Base-by-base conservation (phyloP, 1,140 invertebrate genomes). In the Drosophila mayri region DNA sequence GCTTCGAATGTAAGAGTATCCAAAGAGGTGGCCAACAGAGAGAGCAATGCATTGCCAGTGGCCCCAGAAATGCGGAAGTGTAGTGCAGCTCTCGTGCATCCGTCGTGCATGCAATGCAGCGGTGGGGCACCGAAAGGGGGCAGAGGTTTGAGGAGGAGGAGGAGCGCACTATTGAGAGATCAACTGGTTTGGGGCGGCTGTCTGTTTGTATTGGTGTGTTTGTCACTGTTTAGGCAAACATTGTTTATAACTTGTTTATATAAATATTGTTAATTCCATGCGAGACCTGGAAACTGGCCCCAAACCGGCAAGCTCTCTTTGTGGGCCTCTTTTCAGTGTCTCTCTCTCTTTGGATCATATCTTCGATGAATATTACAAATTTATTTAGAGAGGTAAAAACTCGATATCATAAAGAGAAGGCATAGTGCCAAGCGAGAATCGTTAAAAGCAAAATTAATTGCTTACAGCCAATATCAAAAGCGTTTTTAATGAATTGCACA, bases 191-290 rank as follows among this genome's bases (percentile, higher is more conserved):
- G 44, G 35, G 40, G 35, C 11, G 30, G 55, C 40, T 37, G 47
- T 67, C 46, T 71, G 55, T 73, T 30, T 49, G 73, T 81, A 32
- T 81, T 16, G 12, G 72, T 87, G 62, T 90, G 85, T 88, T 88
- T 88, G 84, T 88, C 84, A 85, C 85, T 88, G 85, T 90, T 88
- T 90, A 81, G 85, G 76, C 85, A 81, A 88, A 88, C 81, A 90
- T 90, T 90, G 85, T 90, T 90, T 90, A 90, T 90, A 90, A 90
- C 85, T 90, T 90, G 85, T 90, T 90, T 90, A 90, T 90, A 90
- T 85, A 90, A 90, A 88, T 88, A 88, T 88, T 88, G 81, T 88
- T 88, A 88, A 88, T 90, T 85, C 78, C 40, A 58, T 74, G 75
- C 55, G 81, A 86, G 82, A 54, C 65, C 64, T 79, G 60, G 41